Evolutionary conservation across 2,888 invertebrate genomes (phyloP).

Genomic region (Dendrolimus pini): DNA sequence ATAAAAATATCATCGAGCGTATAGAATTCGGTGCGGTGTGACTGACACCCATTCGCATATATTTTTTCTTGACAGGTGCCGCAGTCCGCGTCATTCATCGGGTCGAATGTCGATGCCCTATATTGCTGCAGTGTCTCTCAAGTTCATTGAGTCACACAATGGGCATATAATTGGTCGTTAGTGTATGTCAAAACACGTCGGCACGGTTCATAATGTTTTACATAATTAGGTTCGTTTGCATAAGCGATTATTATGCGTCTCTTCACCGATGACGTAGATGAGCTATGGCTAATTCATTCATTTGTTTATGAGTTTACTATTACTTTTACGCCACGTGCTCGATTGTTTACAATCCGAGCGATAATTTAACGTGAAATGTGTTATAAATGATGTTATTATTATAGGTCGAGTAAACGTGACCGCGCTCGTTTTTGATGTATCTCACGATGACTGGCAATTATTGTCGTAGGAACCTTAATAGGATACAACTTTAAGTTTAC

Average conservation of each 20-base stretch:
- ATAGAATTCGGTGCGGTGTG: conserved; percentile 54
- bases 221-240: conserved; percentile 72
- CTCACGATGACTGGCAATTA: neutral
- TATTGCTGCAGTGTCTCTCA: conserved; percentile 65
- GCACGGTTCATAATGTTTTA: conserved; percentile 59
- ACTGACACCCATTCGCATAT: conserved; percentile 45
- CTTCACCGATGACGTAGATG: conserved; percentile 56
- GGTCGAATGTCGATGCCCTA: conserved; percentile 64
- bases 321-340: conserved; percentile 66
- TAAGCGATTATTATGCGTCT: conserved; percentile 72
- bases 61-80: conserved; percentile 63
- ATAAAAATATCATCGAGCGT: conserved; percentile 10
- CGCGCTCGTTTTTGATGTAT: conserved; percentile 20
- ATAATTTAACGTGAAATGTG: conserved; percentile 51
- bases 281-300: conserved; percentile 67
- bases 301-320: conserved; percentile 66
- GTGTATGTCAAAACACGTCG: conserved; percentile 67
- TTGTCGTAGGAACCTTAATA: no score
- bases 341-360: conserved; percentile 55
- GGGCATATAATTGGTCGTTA: conserved; percentile 66
- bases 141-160: conserved; percentile 71
- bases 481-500: no score
- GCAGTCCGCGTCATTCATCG: conserved; percentile 37
- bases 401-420: conserved; percentile 23
- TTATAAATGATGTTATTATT: conserved; percentile 52